phyloP scores from a whole-genome alignment of 2,888 invertebrate species.

The Leptinotarsa haldemani region DNA sequence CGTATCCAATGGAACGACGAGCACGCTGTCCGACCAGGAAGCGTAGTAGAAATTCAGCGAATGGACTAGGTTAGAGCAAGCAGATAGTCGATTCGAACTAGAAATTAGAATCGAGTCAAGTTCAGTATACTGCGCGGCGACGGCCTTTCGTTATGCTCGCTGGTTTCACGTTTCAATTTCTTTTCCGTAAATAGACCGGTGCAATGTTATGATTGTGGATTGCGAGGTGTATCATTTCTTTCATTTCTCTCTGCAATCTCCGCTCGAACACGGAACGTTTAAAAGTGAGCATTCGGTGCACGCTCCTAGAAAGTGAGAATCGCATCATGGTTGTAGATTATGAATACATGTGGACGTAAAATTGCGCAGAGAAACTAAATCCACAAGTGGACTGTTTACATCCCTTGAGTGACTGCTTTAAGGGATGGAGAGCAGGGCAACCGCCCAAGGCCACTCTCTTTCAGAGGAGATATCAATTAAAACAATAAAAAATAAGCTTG shows the following conservation, averaged over 20 bases:
- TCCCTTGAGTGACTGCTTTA: too few species aligned
- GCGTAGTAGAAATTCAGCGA: constrained; percentile 42
- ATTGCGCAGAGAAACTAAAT: too few species aligned
- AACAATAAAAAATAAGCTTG: too few species aligned
- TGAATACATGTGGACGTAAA: too few species aligned
- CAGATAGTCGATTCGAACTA: constrained; percentile 31
- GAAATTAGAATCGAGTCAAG: constrained; percentile 54
- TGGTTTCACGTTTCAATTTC: constrained; percentile 56
- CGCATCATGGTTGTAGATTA: background rate
- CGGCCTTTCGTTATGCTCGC: constrained; percentile 51
- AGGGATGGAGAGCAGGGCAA: too few species aligned
- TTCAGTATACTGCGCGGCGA: constrained; percentile 47
- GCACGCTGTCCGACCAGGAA: constrained; percentile 43
- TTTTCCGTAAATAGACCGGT: constrained; percentile 56
- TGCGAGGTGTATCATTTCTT: constrained; percentile 33
- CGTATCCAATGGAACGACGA: background rate
- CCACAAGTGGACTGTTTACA: too few species aligned
- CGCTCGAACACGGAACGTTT: constrained; percentile 12
- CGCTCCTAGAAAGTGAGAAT: constrained; percentile 21
- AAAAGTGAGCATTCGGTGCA: constrained; percentile 22
- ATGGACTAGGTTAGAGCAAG: constrained; percentile 42
- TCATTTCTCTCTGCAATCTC: constrained; percentile 40
- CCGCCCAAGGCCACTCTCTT: too few species aligned
- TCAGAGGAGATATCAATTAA: too few species aligned
- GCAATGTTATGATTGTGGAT: constrained; percentile 36